Conservation (phyloP, 2,797 vertebrate genomes). For the Argentina silus region DNA sequence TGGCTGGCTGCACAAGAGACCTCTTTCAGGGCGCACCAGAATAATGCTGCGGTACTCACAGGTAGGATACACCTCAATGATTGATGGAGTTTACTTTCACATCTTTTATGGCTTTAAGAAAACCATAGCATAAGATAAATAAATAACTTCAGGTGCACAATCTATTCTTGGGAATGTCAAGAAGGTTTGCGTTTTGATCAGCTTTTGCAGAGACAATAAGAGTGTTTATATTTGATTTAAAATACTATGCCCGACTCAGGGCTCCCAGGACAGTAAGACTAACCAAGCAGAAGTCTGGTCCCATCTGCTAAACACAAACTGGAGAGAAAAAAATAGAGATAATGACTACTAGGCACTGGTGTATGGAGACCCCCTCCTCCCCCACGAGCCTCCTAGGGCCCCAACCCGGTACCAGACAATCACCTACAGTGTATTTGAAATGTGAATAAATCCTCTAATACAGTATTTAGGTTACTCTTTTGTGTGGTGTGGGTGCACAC, state of each 20-base stretch:
- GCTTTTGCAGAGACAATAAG: background rate
- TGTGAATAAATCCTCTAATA: too few species aligned
- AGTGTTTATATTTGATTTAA: background rate
- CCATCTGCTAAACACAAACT: conserved; percentile 27
- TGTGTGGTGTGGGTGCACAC: too few species aligned
- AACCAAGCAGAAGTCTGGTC: conserved; percentile 8
- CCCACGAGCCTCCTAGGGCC: too few species aligned
- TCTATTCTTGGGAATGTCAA: background rate
- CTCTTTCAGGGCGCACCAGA: background rate
- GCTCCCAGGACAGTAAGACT: background rate
- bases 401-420: too few species aligned
- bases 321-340: background rate
- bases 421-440: too few species aligned
- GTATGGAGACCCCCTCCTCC: too few species aligned
- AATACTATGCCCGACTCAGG: background rate
- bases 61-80: background rate
- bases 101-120: background rate
- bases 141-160: background rate
- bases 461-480: too few species aligned
- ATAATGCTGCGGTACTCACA: background rate
- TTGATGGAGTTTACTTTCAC: background rate
- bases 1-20: background rate
- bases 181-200: background rate
- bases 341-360: too few species aligned
- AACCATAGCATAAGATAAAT: background rate